These are phyloP conservation scores for Zoanthus sociatus DNA, from an alignment of 92 coral and sea anemone genomes.

Conservation along the genomic window DNA sequence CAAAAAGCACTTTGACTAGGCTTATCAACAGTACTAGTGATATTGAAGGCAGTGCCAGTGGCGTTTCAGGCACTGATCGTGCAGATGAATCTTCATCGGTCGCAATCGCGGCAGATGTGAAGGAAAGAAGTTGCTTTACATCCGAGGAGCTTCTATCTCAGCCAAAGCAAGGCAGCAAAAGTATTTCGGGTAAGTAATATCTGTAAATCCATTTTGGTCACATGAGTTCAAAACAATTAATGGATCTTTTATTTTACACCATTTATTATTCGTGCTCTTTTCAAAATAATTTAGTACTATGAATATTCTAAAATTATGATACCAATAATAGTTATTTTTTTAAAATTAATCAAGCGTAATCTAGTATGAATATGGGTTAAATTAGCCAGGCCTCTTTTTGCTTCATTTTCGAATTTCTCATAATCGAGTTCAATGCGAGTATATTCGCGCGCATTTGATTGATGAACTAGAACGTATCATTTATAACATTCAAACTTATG, in stretches of 20 bases:
- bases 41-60: neutral
- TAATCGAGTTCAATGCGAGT: too few species aligned
- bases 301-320: neutral
- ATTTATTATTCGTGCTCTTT: neutral
- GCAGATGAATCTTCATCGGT: neutral
- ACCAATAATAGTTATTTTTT: neutral
- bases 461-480: too few species aligned
- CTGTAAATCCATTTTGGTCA: neutral
- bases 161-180: slow-evolving; percentile 10
- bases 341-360: neutral
- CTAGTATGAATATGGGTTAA: too few species aligned
- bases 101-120: neutral
- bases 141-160: neutral
- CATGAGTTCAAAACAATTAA: neutral
- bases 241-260: neutral
- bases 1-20: neutral
- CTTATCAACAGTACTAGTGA: neutral
- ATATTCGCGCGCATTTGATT: too few species aligned
- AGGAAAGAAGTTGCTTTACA: neutral
- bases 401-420: too few species aligned
- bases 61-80: neutral
- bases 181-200: neutral
- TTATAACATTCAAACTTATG: too few species aligned
- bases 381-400: too few species aligned
- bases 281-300: neutral